These are phyloP conservation scores for Drosophila kikkawai DNA, from an alignment of 1,140 invertebrate species.

Conservation along the genomic window DNA sequence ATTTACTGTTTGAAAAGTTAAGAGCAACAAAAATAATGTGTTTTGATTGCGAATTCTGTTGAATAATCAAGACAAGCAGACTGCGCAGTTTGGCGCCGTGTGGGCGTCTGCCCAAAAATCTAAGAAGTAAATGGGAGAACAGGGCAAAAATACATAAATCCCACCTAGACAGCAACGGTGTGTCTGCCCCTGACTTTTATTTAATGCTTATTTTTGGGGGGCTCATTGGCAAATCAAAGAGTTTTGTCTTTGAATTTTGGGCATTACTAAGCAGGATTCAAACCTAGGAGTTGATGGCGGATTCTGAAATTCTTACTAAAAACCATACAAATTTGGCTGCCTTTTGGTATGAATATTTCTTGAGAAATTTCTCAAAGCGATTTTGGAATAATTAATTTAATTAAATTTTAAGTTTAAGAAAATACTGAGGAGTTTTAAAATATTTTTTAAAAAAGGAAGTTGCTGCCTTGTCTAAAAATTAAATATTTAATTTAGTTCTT, in stretches of 20 bases:
- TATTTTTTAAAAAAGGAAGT: too few relatives aligned
- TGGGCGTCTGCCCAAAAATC: slow-evolving; percentile 73
- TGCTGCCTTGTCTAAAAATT: not conserved
- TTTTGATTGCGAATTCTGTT: slow-evolving; percentile 41
- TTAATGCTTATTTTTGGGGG: slow-evolving; percentile 66
- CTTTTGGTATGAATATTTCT: not conserved
- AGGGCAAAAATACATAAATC: slow-evolving; percentile 47
- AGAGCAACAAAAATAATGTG: not conserved
- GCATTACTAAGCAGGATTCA: not conserved
- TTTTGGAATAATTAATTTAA: too few relatives aligned
- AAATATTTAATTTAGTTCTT: not conserved
- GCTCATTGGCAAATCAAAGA: slow-evolving; percentile 3
- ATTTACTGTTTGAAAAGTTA: not conserved
- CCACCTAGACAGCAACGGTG: slow-evolving; percentile 48
- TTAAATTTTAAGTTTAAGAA: too few relatives aligned
- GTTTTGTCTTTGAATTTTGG: not conserved
- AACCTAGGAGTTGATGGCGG: not conserved
- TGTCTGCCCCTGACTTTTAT: slow-evolving; percentile 56
- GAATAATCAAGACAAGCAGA: slow-evolving; percentile 65
- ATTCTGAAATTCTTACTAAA: not conserved
- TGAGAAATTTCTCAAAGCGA: not conserved
- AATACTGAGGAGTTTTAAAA: too few relatives aligned
- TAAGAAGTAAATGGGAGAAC: slow-evolving; percentile 32
- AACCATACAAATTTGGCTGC: too few relatives aligned
- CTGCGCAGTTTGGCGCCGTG: slow-evolving; percentile 76